A percentile compares a stretch with the other conserved stretches of the same genome.
Evolutionary conservation across 2,797 vertebrate genomes (phyloP).

Genomic region (Menidia menidia): DNA sequence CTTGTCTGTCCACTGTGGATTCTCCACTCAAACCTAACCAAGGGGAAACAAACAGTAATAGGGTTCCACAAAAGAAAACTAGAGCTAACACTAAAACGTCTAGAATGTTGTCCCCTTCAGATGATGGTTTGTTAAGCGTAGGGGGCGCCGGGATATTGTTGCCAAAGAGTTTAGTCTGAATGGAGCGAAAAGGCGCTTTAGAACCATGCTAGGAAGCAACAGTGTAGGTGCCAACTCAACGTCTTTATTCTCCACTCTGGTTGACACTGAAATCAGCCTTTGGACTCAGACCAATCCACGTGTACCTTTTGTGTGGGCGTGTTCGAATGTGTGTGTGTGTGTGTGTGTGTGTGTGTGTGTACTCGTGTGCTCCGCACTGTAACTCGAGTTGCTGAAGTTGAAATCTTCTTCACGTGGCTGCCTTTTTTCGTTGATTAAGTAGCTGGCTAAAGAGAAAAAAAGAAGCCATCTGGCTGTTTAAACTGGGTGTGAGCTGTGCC

Average conservation of each 20-base stretch:
- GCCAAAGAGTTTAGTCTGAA: slow-evolving; percentile 16
- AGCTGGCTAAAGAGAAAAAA: slow-evolving; percentile 34
- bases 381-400: slow-evolving; percentile 45
- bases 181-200: not conserved
- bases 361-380: slow-evolving; percentile 47
- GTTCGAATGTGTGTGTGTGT: slow-evolving; percentile 8
- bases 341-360: slow-evolving; percentile 5
- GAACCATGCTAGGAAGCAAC: slow-evolving; percentile 16
- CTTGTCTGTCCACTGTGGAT: not conserved
- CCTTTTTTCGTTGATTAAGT: slow-evolving; percentile 65
- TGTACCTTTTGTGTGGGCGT: slow-evolving; percentile 22
- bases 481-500: slow-evolving; percentile 51
- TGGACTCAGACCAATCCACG: slow-evolving; percentile 55
- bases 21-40: not conserved
- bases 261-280: slow-evolving; percentile 54
- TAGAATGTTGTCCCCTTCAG: not conserved
- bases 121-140: not conserved
- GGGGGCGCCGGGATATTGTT: not conserved
- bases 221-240: slow-evolving; percentile 40
- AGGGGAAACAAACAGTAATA: not conserved
- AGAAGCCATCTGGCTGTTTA: slow-evolving; percentile 39
- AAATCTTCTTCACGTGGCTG: slow-evolving; percentile 63
- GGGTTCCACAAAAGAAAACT: not conserved
- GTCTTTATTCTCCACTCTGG: slow-evolving; percentile 12
- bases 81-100: not conserved